phyloP scores from a whole-genome alignment of 2,888 invertebrate genomes.

The Palloptera scutellata region DNA sequence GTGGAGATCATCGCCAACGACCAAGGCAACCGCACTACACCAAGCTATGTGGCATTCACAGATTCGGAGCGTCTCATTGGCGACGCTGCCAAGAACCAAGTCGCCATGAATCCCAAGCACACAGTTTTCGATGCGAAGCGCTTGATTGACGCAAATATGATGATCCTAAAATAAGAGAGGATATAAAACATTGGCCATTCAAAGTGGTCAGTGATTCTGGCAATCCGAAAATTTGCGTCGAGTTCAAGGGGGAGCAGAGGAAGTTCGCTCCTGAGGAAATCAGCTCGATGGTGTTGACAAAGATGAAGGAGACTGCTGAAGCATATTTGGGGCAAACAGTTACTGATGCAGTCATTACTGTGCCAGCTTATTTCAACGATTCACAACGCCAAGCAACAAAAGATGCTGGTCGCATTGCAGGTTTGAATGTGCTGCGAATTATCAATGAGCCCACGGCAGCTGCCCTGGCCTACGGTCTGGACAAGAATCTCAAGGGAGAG shows the following conservation, averaged over 20 bases:
- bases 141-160: conserved; percentile 89
- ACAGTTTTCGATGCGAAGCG: conserved; percentile 94
- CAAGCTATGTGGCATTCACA: conserved; percentile 81
- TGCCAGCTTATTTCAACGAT: conserved; percentile 91
- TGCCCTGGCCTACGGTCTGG: conserved; percentile 90
- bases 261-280: conserved; percentile 91
- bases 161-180: conserved; percentile 88
- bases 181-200: conserved; percentile 95
- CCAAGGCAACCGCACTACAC: conserved; percentile 83
- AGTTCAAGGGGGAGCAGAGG: conserved; percentile 89
- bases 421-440: conserved; percentile 88
- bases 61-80: conserved; percentile 85
- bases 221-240: conserved; percentile 83
- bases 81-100: conserved; percentile 85
- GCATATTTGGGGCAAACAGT: conserved; percentile 86
- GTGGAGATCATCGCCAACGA: conserved; percentile 86
- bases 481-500: conserved; percentile 83
- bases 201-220: conserved; percentile 81
- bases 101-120: conserved; percentile 88
- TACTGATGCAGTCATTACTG: conserved; percentile 87
- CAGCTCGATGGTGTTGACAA: conserved; percentile 89
- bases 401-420: conserved; percentile 90
- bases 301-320: conserved; percentile 94
- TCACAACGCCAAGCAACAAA: conserved; percentile 93
- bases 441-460: conserved; percentile 93